Evolutionary conservation across 2,888 invertebrate species (phyloP), one percentile per base, ranked within the genome.

Genomic region (Panopea generosa): DNA sequence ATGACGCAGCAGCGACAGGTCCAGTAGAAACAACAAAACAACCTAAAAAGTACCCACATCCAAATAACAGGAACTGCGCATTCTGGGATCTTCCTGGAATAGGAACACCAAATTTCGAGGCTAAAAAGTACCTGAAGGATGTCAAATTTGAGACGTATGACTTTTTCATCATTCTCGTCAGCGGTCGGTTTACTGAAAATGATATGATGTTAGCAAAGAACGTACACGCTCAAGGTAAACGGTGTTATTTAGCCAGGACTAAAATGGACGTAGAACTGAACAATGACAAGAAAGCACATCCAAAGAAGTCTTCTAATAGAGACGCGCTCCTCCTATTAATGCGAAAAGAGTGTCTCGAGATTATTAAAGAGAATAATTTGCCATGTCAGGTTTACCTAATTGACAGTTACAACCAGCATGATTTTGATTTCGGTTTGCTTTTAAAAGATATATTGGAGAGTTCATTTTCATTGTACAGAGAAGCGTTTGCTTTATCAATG

Each of bases 51-150:
- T 77, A 77, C 20, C 27, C 18, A 16, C 72, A 68, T 29, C 77
- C 77, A 29, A 18, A 55, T 3, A 77, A 77, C 20, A 24, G 57
- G 49, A 33, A 62, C 1, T 27, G 75, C 7, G 27, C 61, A 11
- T 61, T 75, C 24, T 79, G 79, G 76, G 79, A 79, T 33, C 52
- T 79, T 2, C 79, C 79, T 9, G 76, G 76, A 18, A 53, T 72
- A 9, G 76, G 76, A 40, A 76, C 79, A 24, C 75, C 71, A 14
- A 50, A 27, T 9, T 76, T 61, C 27, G 59, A 68, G 11, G 24
- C 45, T 20, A 27, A 67, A 24, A 22, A 20, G 3, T 78, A 78
- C 43, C 26, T 67, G 2, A 50, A 52, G 22, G 38, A 53, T 11
- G 55, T 76, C 22, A 29, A 52, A 14, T 65, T 53, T 18, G 29